phyloP scores from a whole-genome alignment of 2,797 vertebrate species.

The Kryptopterus vitreolus region DNA sequence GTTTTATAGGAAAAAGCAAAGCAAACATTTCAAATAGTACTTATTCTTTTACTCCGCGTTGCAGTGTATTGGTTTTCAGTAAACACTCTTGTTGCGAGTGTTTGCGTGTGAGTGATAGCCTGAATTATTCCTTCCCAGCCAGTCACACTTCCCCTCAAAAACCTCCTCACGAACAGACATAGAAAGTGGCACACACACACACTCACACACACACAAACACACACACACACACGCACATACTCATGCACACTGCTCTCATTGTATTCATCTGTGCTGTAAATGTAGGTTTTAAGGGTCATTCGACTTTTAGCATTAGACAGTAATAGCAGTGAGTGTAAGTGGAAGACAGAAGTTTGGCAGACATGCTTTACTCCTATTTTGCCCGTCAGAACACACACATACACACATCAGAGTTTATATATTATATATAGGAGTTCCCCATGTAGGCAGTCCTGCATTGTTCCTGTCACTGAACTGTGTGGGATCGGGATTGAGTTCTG shows the following conservation, averaged over 20 bases:
- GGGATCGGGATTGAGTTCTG: slow-evolving; percentile 16
- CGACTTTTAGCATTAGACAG: neutral
- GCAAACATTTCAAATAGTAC: slow-evolving; percentile 4
- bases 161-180: neutral
- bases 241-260: neutral
- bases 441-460: slow-evolving; percentile 17
- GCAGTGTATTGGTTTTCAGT: neutral
- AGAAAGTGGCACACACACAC: neutral
- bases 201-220: neutral
- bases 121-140: slow-evolving; percentile 39
- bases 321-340: neutral
- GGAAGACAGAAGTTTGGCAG: neutral
- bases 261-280: neutral
- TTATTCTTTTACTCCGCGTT: slow-evolving; percentile 1
- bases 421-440: slow-evolving; percentile 30
- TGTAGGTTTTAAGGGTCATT: slow-evolving; percentile 9
- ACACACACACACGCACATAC: neutral
- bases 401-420: neutral
- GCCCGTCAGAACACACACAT: neutral
- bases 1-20: neutral
- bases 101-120: slow-evolving; percentile 4
- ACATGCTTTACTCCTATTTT: slow-evolving; percentile 9
- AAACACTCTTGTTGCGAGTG: neutral
- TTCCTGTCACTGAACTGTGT: slow-evolving; percentile 14
- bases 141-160: slow-evolving; percentile 34